phyloP scores from a whole-genome alignment of 2,797 vertebrate genomes.

The Amblyopsis hoosieri region DNA sequence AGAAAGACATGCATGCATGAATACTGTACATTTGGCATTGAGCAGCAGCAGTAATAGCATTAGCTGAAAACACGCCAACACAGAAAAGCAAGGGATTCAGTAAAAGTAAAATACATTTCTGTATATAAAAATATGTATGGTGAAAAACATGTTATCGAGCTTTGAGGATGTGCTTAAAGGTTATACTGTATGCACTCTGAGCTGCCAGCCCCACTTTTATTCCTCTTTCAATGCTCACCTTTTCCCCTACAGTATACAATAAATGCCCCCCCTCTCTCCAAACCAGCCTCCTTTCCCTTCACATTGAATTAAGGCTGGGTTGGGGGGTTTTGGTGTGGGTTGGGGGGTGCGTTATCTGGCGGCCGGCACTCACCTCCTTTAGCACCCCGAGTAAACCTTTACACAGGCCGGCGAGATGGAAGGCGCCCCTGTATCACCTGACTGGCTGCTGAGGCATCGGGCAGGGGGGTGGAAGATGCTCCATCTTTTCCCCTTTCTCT shows the following conservation, averaged over 20 bases:
- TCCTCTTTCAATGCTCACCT: not conserved
- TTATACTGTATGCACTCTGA: not conserved
- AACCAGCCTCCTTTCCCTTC: constrained; percentile 15
- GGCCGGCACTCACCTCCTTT: constrained; percentile 57
- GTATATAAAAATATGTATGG: not conserved
- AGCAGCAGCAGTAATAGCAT: no score
- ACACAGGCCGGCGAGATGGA: constrained; percentile 69
- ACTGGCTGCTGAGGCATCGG: constrained; percentile 66
- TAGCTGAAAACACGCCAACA: not conserved
- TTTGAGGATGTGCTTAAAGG: not conserved
- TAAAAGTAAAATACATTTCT: no score
- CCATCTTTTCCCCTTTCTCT: constrained; percentile 65
- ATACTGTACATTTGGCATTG: no score
- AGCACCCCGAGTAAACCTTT: constrained; percentile 71
- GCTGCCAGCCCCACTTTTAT: not conserved
- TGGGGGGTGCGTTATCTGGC: constrained; percentile 66
- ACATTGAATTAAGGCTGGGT: not conserved
- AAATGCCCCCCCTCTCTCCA: constrained; percentile 10
- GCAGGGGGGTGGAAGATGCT: constrained; percentile 63
- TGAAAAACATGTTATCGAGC: not conserved
- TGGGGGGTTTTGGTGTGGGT: constrained; percentile 39
- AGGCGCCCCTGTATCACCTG: constrained; percentile 34
- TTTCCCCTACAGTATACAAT: constrained; percentile 33
- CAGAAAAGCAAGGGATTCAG: no score
- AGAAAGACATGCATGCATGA: not conserved